Evolutionary conservation across 1,140 invertebrate genomes (phyloP).

Genomic region (Theocolax elegans): DNA sequence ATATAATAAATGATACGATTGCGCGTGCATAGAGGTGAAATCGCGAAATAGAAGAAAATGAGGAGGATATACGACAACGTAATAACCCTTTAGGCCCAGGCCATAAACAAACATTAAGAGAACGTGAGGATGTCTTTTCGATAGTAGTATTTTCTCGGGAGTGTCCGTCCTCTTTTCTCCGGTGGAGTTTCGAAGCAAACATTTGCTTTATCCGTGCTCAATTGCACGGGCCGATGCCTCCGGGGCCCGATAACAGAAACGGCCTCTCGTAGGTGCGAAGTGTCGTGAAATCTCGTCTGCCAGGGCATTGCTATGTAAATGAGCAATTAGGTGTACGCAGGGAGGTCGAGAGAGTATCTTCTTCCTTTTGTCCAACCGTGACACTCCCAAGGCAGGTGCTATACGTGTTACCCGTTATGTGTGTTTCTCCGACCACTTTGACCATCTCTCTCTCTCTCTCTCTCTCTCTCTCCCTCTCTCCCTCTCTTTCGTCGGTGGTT

Average conservation of each 20-base stretch:
- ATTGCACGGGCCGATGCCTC: background rate
- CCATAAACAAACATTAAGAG: no score
- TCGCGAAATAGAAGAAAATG: no score
- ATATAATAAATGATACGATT: no score
- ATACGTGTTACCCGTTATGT: background rate
- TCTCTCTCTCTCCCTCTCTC: background rate
- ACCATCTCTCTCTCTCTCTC: background rate
- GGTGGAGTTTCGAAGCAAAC: slow-evolving; percentile 12
- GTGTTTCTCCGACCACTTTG: slow-evolving; percentile 15
- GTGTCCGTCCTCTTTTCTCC: background rate
- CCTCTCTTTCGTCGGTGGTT: background rate
- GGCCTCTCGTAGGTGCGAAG: slow-evolving; percentile 8
- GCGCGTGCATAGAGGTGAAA: no score
- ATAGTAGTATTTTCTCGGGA: background rate
- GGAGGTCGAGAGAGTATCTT: background rate
- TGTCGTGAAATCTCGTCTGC: slow-evolving; percentile 23
- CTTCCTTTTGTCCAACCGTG: slow-evolving; percentile 19
- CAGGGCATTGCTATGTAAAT: slow-evolving; percentile 14
- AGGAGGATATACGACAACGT: no score
- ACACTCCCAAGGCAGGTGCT: slow-evolving; percentile 17
- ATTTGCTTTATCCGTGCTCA: slow-evolving; percentile 25
- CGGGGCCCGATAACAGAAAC: slow-evolving; percentile 1
- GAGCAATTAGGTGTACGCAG: slow-evolving; percentile 7
- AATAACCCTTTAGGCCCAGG: no score
- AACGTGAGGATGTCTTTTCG: background rate